phyloP scores from a whole-genome alignment of 2,888 invertebrate genomes.

The Abscondita cerata region DNA sequence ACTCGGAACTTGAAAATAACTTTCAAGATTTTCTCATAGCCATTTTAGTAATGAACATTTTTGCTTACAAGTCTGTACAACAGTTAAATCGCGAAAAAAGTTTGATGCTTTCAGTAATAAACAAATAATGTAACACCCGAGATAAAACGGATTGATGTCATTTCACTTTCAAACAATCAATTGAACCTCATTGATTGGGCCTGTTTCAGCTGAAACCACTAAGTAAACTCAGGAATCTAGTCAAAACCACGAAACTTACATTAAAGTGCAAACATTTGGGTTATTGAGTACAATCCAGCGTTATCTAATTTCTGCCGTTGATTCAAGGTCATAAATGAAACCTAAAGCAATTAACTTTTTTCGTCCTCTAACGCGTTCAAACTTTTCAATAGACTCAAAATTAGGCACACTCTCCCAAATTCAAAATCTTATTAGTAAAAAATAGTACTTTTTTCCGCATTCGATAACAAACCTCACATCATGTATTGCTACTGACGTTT shows the following conservation, averaged over 20 bases:
- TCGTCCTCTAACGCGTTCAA: slow-evolving; percentile 76
- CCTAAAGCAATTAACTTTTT: slow-evolving; percentile 87
- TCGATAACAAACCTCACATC: slow-evolving; percentile 94
- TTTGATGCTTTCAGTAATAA: slow-evolving; percentile 74
- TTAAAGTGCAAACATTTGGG: slow-evolving; percentile 82
- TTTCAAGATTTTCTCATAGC: too few relatives aligned
- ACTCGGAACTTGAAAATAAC: too few relatives aligned
- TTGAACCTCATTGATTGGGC: slow-evolving; percentile 54
- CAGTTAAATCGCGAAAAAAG: slow-evolving; percentile 80
- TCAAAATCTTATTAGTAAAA: slow-evolving; percentile 80
- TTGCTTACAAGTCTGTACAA: too few relatives aligned
- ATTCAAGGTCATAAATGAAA: slow-evolving; percentile 77
- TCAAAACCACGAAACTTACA: too few relatives aligned
- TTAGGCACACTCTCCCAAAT: slow-evolving; percentile 60
- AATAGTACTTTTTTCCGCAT: slow-evolving; percentile 82
- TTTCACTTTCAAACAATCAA: slow-evolving; percentile 67
- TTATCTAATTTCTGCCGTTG: slow-evolving; percentile 82
- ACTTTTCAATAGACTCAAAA: slow-evolving; percentile 61
- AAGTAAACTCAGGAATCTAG: too few relatives aligned
- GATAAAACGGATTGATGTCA: slow-evolving; percentile 83
- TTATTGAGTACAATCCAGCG: slow-evolving; percentile 87
- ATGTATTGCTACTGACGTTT: slow-evolving; percentile 95
- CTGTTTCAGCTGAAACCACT: slow-evolving; percentile 11
- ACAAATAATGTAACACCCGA: slow-evolving; percentile 65
- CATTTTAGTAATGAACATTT: too few relatives aligned